Conservation (phyloP, 1,140 invertebrate genomes). For the Fragariocoptes setiger region DNA sequence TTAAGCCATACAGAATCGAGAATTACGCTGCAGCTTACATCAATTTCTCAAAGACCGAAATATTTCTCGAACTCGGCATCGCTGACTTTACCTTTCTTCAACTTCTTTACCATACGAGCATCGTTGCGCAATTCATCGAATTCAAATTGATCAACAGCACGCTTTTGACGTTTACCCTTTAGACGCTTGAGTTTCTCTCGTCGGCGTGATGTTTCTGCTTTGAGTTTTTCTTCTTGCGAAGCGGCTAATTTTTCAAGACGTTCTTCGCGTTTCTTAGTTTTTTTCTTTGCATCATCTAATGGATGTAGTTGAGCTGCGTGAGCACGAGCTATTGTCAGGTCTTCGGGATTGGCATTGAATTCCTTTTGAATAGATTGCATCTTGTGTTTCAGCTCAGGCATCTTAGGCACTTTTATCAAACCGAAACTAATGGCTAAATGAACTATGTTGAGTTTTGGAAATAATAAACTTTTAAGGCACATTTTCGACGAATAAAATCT, state of each 20-base stretch:
- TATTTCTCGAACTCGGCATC: slow-evolving; percentile 7
- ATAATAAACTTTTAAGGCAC: slow-evolving; percentile 3
- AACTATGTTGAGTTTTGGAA: slow-evolving; percentile 45
- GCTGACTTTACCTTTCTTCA: slow-evolving; percentile 43
- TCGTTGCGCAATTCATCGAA: slow-evolving; percentile 50
- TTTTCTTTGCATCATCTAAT: neutral
- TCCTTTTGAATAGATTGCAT: slow-evolving; percentile 30
- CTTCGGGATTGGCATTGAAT: slow-evolving; percentile 34
- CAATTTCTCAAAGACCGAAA: slow-evolving; percentile 7
- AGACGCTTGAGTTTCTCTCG: too few relatives aligned
- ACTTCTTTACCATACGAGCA: slow-evolving; percentile 47
- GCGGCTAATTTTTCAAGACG: slow-evolving; percentile 1
- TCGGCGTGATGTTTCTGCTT: too few relatives aligned
- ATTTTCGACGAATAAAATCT: slow-evolving; percentile 34
- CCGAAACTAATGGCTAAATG: slow-evolving; percentile 58
- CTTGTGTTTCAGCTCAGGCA: slow-evolving; percentile 60
- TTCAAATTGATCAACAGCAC: slow-evolving; percentile 34
- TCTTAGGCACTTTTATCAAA: slow-evolving; percentile 53
- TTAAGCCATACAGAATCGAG: too few relatives aligned
- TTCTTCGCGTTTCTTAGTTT: slow-evolving; percentile 21
- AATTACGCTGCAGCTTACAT: too few relatives aligned
- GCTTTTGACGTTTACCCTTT: too few relatives aligned
- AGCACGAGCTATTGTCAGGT: slow-evolving; percentile 23
- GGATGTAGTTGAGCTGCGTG: slow-evolving; percentile 30
- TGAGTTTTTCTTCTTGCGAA: slow-evolving; percentile 5